Conservation (phyloP, 2,888 invertebrate genomes). For the Eristalis arbustorum region DNA sequence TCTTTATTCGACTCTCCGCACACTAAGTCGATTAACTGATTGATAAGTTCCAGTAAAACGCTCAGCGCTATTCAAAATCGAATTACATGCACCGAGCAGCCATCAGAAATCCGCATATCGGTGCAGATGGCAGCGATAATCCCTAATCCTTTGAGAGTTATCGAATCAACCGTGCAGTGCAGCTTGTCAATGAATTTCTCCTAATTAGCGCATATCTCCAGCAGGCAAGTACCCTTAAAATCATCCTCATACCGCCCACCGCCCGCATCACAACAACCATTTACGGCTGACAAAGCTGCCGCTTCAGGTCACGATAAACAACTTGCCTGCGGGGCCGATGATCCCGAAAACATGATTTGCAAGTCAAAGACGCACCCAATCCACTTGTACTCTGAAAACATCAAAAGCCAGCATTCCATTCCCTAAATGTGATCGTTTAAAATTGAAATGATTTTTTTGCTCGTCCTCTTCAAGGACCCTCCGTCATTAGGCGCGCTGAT, state of each 20-base stretch:
- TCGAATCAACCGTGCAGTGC: neutral
- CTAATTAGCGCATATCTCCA: neutral
- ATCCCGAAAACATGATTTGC: neutral
- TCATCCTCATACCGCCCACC: too few species aligned
- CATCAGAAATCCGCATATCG: neutral
- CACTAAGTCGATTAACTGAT: neutral
- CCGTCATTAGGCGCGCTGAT: conserved; percentile 16
- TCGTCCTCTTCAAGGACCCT: neutral
- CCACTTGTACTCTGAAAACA: neutral
- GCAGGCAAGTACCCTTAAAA: neutral
- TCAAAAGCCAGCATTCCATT: neutral
- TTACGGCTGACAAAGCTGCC: neutral
- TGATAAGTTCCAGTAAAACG: neutral
- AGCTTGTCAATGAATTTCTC: neutral
- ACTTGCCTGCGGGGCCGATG: neutral
- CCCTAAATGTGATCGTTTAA: neutral
- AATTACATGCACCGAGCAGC: neutral
- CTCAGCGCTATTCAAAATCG: neutral
- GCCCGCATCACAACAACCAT: neutral
- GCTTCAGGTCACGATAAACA: neutral
- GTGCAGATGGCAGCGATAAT: neutral
- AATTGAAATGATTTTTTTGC: neutral
- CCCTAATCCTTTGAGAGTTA: neutral
- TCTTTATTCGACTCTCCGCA: neutral
- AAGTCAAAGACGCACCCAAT: neutral